Evolutionary conservation across 2,113 vertebrate species (phyloP), one percentile per base, ranked within the genome.

Genomic region (Cromileptes altivelis): DNA sequence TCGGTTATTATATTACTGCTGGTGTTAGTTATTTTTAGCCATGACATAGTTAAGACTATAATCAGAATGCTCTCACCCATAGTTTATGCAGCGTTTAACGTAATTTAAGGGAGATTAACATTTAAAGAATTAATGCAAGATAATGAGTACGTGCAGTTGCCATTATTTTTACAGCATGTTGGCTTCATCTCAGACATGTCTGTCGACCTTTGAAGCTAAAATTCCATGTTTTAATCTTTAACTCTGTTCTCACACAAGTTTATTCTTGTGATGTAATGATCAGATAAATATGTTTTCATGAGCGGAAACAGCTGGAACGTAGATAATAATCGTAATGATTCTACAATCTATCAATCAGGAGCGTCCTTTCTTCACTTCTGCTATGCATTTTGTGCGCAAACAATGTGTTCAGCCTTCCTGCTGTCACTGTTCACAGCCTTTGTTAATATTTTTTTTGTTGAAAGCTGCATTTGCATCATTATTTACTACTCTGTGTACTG

Each of bases 111-210:
- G 67, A 45, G 40, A 37, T 69, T 61, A 80, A 70, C 58, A 50
- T 80, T 75, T 77, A 19, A 58, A 73, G 55, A 82, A 30, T 9
- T 33, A 27, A 53, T 25, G 27, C 42, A 18, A 17, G 68, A 55
- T 11, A 67, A 55, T 72, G 64, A 75, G 25, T 37, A 57, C 13
- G 71, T 80, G 21, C 30, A 13, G 42, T 53, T 12, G 72, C 18
- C 61, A 18, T 37, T 60, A 68, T 45, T 78, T 78, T 63, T 75
- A 75, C 78, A 78, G 27, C 62, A 8, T 77, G 67, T 47, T 80
- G 75, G 83, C 77, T 63, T 27, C 25, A 37, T 55, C 68, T 83
- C 81, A 63, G 33, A 63, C 62, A 56, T 0, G 11, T 57, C 74
- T 75, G 57, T 70, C 61, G 62, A 67, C 27, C 27, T 87, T 69